A percentile compares a stretch with the other conserved stretches of the same genome.
Conservation (phyloP, 2,797 vertebrate species). For the Gallinago stenura region DNA sequence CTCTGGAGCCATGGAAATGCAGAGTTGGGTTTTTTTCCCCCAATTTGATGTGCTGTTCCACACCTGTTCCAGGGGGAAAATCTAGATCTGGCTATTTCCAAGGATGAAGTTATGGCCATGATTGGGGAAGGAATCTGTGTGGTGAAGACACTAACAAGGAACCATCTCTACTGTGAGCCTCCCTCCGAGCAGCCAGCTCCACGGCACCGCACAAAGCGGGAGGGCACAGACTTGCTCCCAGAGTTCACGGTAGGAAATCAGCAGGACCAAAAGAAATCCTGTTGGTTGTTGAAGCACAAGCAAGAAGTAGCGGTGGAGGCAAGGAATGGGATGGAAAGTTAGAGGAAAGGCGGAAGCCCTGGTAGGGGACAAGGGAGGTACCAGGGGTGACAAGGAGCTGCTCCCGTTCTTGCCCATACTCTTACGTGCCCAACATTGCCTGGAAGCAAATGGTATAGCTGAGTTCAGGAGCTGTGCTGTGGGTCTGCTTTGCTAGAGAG, state of each 20-base stretch:
- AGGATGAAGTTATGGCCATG: constrained; percentile 95
- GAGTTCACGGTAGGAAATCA: constrained; percentile 89
- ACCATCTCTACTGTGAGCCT: constrained; percentile 96
- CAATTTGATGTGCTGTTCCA: background rate
- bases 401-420: background rate
- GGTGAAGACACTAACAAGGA: constrained; percentile 93
- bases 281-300: background rate
- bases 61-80: constrained; percentile 89
- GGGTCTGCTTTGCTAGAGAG: background rate
- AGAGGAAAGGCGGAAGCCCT: background rate
- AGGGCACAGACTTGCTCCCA: constrained; percentile 88
- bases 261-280: background rate
- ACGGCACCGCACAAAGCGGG: constrained; percentile 79
- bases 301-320: background rate
- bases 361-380: background rate
- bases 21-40: background rate
- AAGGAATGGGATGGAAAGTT: background rate
- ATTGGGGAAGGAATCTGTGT: constrained; percentile 91
- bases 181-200: constrained; percentile 89
- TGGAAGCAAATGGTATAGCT: background rate
- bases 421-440: background rate
- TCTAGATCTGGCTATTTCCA: constrained; percentile 93
- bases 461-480: background rate
- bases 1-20: background rate
- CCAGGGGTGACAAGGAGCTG: background rate